Conservation (phyloP, 2,888 invertebrate species). For the Pollenia griseotomentosa region DNA sequence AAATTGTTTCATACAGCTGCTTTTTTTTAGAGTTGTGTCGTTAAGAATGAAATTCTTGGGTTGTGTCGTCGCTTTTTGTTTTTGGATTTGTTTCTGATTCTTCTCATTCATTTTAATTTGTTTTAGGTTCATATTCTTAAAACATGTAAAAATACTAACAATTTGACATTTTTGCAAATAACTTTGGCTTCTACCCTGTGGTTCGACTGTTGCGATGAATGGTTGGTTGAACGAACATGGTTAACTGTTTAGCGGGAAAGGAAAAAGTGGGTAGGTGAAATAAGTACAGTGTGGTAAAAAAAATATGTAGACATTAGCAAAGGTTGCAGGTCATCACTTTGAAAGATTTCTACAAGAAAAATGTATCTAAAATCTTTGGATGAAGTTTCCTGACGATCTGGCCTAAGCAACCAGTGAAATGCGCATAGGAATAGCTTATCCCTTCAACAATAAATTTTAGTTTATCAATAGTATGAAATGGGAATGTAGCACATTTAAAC, state of each 20-base stretch:
- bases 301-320: not conserved
- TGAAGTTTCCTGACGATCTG: too few relatives aligned
- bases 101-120: conserved; percentile 10
- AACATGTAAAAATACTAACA: not conserved
- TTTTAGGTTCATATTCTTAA: not conserved
- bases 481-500: too few relatives aligned
- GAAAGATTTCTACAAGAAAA: too few relatives aligned
- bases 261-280: not conserved
- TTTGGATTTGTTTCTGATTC: conserved; percentile 16
- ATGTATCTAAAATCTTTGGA: too few relatives aligned
- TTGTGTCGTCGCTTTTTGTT: conserved; percentile 2
- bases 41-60: conserved; percentile 49
- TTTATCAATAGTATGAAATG: too few relatives aligned
- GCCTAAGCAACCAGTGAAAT: too few relatives aligned
- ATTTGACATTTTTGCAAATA: conserved; percentile 40
- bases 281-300: not conserved
- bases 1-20: conserved; percentile 58
- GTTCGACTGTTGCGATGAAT: conserved; percentile 14
- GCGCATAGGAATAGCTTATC: too few relatives aligned
- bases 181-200: conserved; percentile 30
- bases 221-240: conserved; percentile 27
- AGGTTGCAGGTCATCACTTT: too few relatives aligned
- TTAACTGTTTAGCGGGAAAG: not conserved
- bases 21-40: conserved; percentile 41
- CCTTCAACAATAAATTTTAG: too few relatives aligned